Evolutionary conservation across 2,888 invertebrate genomes (phyloP).

Genomic region (Aromia moschata): DNA sequence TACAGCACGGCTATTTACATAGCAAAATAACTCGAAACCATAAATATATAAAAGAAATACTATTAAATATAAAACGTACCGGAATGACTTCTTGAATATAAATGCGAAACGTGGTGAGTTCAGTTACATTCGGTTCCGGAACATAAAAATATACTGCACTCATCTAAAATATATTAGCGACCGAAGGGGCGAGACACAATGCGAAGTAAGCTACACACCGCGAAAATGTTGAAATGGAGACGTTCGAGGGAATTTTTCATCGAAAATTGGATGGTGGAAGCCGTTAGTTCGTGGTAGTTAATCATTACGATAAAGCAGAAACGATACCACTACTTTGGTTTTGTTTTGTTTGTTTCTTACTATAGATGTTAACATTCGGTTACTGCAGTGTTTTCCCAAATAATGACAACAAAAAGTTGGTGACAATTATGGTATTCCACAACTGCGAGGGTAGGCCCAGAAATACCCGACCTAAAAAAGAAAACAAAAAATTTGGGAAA

Average conservation of each 20-base stretch:
- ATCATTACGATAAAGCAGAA: too few relatives aligned
- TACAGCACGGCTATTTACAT: constrained; percentile 25
- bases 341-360: too few relatives aligned
- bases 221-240: constrained; percentile 21
- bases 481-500: too few relatives aligned
- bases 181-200: constrained; percentile 43
- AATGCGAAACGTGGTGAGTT: constrained; percentile 44
- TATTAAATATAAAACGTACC: constrained; percentile 51
- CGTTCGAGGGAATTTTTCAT: constrained; percentile 22
- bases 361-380: too few relatives aligned
- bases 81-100: constrained; percentile 48
- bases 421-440: too few relatives aligned
- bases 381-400: too few relatives aligned
- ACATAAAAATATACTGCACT: constrained; percentile 53
- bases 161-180: constrained; percentile 54
- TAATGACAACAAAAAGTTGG: too few relatives aligned
- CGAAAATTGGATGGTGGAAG: not conserved
- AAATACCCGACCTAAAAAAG: too few relatives aligned
- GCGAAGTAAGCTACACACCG: constrained; percentile 40
- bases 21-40: constrained; percentile 24
- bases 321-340: too few relatives aligned
- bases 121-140: constrained; percentile 48
- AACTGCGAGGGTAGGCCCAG: too few relatives aligned
- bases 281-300: too few relatives aligned
- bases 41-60: constrained; percentile 38